phyloP scores from a whole-genome alignment of 2,797 vertebrate species.

The Anolis apletophallus region DNA sequence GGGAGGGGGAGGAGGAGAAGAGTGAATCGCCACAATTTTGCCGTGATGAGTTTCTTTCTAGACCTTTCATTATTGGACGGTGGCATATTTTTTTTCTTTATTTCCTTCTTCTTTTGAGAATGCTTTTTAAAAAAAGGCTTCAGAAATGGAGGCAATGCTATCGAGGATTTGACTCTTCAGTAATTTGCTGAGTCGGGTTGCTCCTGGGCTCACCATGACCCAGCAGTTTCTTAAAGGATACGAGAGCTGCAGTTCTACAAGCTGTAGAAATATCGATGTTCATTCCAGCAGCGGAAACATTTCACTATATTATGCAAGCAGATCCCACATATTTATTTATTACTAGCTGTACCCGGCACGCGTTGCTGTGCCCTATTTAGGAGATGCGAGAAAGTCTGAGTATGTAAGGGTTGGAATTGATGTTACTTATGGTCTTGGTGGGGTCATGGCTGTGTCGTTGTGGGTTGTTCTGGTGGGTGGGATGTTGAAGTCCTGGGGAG shows the following conservation, averaged over 20 bases:
- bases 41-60: slow-evolving; percentile 68
- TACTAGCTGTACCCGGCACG: too few species aligned
- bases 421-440: too few species aligned
- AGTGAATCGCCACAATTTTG: slow-evolving; percentile 72
- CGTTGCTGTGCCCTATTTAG: too few species aligned
- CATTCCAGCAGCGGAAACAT: too few species aligned
- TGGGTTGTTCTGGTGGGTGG: too few species aligned
- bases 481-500: too few species aligned
- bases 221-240: not conserved
- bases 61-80: slow-evolving; percentile 55
- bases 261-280: too few species aligned
- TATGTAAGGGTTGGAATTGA: too few species aligned
- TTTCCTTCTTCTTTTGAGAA: slow-evolving; percentile 43
- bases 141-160: slow-evolving; percentile 11
- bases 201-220: not conserved
- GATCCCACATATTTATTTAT: too few species aligned
- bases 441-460: too few species aligned
- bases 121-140: slow-evolving; percentile 51
- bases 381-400: too few species aligned
- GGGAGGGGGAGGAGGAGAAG: slow-evolving; percentile 51
- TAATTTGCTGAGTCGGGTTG: slow-evolving; percentile 3
- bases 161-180: slow-evolving; percentile 22
- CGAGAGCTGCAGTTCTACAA: not conserved
- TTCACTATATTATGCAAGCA: too few species aligned
- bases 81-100: slow-evolving; percentile 13